A percentile compares a stretch with the other conserved stretches of the same genome.
phyloP scores from a whole-genome alignment of 2,797 vertebrate genomes.

The Telmatherina bonti region DNA sequence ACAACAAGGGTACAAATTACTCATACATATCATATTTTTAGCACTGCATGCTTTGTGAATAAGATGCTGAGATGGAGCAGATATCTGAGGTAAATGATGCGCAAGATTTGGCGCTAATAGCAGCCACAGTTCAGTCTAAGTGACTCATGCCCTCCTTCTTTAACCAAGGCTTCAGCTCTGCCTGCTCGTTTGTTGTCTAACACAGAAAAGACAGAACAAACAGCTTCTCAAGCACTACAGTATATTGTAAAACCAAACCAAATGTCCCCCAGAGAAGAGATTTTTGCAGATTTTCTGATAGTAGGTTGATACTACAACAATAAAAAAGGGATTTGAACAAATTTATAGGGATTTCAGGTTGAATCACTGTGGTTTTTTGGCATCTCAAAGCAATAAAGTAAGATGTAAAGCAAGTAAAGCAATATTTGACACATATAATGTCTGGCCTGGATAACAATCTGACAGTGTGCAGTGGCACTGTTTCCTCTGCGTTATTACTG shows the following conservation, averaged over 20 bases:
- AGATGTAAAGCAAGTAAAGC: too few species aligned
- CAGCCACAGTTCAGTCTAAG: not conserved
- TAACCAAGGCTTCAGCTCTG: slow-evolving; percentile 60
- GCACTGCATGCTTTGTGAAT: not conserved
- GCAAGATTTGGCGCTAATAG: not conserved
- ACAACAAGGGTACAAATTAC: not conserved
- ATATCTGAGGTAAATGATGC: not conserved
- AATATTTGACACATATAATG: slow-evolving; percentile 5
- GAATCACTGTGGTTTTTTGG: slow-evolving; percentile 13
- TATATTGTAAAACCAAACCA: slow-evolving; percentile 23
- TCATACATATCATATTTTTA: not conserved
- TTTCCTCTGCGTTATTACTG: slow-evolving; percentile 55
- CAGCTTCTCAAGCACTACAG: slow-evolving; percentile 27
- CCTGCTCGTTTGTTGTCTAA: slow-evolving; percentile 65
- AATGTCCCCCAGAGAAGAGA: slow-evolving; percentile 10
- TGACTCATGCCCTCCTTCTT: slow-evolving; percentile 23
- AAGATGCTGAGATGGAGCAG: not conserved
- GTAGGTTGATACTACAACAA: slow-evolving; percentile 8
- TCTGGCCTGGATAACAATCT: slow-evolving; percentile 18
- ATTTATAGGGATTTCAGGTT: not conserved
- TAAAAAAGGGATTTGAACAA: not conserved
- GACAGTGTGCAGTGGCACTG: not conserved
- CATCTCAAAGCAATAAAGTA: slow-evolving; percentile 2
- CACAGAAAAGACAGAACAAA: slow-evolving; percentile 35
- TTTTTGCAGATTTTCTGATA: not conserved